Base-by-base conservation (phyloP, 2,888 invertebrate genomes). In the Pseudococcus longispinus region DNA sequence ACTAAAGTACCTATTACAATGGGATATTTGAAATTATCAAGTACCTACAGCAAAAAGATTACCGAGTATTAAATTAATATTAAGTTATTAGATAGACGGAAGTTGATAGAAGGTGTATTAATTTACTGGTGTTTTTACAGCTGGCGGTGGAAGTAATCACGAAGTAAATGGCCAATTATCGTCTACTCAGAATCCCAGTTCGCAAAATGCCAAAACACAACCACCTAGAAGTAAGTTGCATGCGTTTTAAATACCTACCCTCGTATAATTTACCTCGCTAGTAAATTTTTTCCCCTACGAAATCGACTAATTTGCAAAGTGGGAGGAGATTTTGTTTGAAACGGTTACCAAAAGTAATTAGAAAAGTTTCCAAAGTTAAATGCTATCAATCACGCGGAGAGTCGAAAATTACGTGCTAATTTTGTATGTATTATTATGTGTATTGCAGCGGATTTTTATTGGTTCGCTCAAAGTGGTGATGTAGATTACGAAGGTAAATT, bases 391-490 rank as follows among this genome's bases (percentile, higher is more conserved):
- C 51, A 83, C 46, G 82, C 15, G 37, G 29, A 37, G 18, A 83
- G 51, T 44, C 29, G n/a, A 20, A 51, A 20, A 46, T 51, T 51
- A 51, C 46, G 46, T 44, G 55, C 55, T 51, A 84, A 82, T 60
- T 84, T 83, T 70, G 77, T 87, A 18, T 88, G 51, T 37, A 37
- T 37, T 37, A 37, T 37, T 37, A 37, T 86, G 83, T 83, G 65
- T 87, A 60, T 84, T 87, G 84, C 87, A 88, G 88, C 88, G 60
- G 88, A 88, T 84, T 88, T 88, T 70, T 88, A 89, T 86, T 89
- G 89, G 89, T 89, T 89, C 88, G 89, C 88, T 77, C 89, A 88
- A 84, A 88, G 88, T 65, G 89, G 85, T 74, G 85, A 85, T 77
- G 70, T 85, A 42, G 85, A 77, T 29, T 84, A 60, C 60, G 60